These are phyloP conservation scores for Thermophis baileyi DNA, from an alignment of 2,113 vertebrate species.

Conservation along the genomic window DNA sequence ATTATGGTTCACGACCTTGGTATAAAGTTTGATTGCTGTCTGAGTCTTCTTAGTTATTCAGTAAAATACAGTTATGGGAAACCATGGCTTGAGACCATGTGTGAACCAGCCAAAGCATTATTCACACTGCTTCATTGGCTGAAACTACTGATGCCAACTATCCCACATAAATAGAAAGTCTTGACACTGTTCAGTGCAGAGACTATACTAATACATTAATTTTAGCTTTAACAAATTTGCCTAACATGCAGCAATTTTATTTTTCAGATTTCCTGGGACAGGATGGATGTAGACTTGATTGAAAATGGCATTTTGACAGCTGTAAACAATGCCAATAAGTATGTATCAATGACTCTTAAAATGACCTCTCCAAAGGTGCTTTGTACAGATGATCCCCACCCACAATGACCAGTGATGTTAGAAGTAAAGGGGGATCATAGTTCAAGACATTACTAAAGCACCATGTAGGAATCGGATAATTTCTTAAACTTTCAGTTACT, in stretches of 20 bases:
- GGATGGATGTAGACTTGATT: conserved; percentile 47
- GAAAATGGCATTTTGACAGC: conserved; percentile 41
- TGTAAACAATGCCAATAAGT: conserved; percentile 63
- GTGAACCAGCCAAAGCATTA: background rate
- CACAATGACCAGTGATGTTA: background rate
- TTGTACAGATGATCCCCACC: background rate
- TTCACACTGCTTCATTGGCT: background rate
- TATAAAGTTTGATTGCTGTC: background rate
- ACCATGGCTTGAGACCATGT: background rate
- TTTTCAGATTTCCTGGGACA: conserved; percentile 70
- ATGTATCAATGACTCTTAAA: conserved; percentile 24
- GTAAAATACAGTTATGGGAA: background rate
- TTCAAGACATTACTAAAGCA: background rate
- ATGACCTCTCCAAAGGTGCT: background rate
- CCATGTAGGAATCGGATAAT: background rate
- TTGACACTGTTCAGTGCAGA: background rate
- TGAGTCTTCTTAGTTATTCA: background rate
- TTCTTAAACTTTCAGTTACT: background rate
- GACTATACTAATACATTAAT: background rate
- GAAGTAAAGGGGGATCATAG: background rate
- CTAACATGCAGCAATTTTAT: background rate
- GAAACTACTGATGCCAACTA: background rate
- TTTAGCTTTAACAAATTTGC: background rate
- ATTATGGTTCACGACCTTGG: background rate
- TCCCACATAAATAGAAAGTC: background rate